Conservation (phyloP, 2,113 vertebrate species). For the Heloderma charlesbogerti region DNA sequence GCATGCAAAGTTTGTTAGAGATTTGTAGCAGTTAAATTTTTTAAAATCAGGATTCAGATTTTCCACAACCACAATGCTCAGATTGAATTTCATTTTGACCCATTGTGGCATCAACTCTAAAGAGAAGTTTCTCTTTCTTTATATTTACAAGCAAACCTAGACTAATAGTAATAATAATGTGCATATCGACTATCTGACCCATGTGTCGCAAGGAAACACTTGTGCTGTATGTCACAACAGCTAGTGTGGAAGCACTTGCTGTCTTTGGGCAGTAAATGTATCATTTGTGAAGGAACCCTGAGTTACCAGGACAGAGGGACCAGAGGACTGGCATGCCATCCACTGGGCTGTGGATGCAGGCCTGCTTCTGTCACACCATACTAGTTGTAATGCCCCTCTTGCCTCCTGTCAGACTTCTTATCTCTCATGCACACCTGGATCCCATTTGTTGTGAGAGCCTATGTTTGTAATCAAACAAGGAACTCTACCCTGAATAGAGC, state of each 20-base stretch:
- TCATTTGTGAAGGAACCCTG: not conserved
- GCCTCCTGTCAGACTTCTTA: not conserved
- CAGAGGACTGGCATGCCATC: not conserved
- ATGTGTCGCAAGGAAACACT: not conserved
- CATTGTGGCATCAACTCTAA: not conserved
- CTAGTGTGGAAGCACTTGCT: not conserved
- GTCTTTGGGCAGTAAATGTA: not conserved
- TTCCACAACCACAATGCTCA: not conserved
- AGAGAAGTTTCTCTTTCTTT: not conserved
- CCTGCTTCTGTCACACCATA: not conserved
- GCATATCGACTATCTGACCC: not conserved
- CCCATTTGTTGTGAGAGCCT: too few relatives aligned
- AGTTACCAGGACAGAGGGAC: not conserved
- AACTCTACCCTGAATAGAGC: not conserved
- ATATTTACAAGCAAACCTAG: not conserved
- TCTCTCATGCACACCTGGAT: not conserved
- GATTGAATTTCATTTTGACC: not conserved
- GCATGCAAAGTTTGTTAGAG: not conserved
- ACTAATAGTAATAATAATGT: not conserved
- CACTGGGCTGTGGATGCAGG: not conserved
- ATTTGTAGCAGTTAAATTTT: not conserved
- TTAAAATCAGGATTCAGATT: not conserved
- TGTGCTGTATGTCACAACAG: not conserved
- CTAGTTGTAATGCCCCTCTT: not conserved
- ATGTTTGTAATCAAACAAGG: not conserved